Evolutionary conservation across 2,113 vertebrate genomes (phyloP).

Genomic region (Petrocephalus zakoni): DNA sequence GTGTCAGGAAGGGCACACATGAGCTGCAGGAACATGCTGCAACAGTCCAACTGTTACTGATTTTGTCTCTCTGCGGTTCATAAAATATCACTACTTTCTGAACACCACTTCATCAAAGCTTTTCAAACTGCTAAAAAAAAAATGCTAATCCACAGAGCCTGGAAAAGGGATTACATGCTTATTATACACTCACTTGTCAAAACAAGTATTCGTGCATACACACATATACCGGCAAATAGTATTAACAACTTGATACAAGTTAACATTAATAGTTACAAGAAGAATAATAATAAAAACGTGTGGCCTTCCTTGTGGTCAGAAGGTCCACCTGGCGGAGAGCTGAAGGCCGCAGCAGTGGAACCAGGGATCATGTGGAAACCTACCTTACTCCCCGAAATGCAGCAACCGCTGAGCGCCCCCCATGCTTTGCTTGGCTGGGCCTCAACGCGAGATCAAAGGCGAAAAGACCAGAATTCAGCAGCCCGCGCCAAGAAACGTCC

Average conservation of each 20-base stretch:
- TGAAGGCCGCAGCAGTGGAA: constrained; percentile 48
- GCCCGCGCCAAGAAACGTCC: constrained; percentile 62
- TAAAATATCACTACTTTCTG: background rate
- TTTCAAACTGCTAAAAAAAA: background rate
- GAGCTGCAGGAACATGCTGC: background rate
- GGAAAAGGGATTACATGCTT: background rate
- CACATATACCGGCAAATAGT: background rate
- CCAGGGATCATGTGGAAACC: constrained; percentile 59
- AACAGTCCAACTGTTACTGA: background rate
- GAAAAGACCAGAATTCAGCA: constrained; percentile 52
- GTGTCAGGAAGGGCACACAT: background rate
- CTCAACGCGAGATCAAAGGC: constrained; percentile 58
- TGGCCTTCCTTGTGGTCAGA: constrained; percentile 43
- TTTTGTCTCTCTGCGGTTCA: background rate
- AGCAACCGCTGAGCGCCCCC: constrained; percentile 65
- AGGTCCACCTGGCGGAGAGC: constrained; percentile 55
- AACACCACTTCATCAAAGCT: background rate
- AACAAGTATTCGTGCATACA: constrained; percentile 20
- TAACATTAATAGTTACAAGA: constrained; percentile 44
- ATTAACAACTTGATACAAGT: background rate
- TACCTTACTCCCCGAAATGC: constrained; percentile 64
- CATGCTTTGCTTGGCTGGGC: constrained; percentile 63
- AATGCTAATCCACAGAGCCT: background rate
- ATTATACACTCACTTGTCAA: constrained; percentile 24
- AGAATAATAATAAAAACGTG: constrained; percentile 46